A percentile compares a stretch with the other conserved stretches of the same genome.
These are phyloP conservation scores for Falco rusticolus DNA, from an alignment of 2,797 vertebrate species.

Conservation along the genomic window DNA sequence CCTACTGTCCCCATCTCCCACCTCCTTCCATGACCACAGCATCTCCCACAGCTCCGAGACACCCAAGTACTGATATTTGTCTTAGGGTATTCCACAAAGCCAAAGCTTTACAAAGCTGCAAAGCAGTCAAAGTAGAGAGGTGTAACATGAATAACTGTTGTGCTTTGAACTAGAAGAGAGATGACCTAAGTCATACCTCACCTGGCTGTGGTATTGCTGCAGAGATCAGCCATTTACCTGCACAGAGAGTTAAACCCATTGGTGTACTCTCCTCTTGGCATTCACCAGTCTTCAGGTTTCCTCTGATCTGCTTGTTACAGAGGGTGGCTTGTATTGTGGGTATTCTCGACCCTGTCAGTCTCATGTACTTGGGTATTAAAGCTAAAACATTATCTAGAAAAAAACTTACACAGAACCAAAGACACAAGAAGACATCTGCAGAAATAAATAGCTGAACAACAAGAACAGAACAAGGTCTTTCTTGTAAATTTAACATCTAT, in stretches of 20 bases:
- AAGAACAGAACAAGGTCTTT: not conserved
- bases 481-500: not conserved
- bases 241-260: not conserved
- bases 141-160: not conserved
- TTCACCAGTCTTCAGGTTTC: not conserved
- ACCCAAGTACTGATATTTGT: not conserved
- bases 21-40: not conserved
- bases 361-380: not conserved
- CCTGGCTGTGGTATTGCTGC: accelerated
- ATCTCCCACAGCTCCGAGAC: not conserved
- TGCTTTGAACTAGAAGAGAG: not conserved
- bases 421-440: not conserved
- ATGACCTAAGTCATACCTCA: not conserved
- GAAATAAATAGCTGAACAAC: not conserved
- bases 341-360: not conserved
- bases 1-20: not conserved
- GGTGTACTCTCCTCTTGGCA: not conserved
- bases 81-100: not conserved
- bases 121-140: not conserved
- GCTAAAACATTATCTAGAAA: not conserved
- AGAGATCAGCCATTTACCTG: not conserved
- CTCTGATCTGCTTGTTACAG: not conserved
- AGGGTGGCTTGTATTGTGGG: not conserved
- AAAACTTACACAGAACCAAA: not conserved
- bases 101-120: not conserved